Conservation (phyloP, 2,797 vertebrate genomes). For the Pipistrellus nathusii region DNA sequence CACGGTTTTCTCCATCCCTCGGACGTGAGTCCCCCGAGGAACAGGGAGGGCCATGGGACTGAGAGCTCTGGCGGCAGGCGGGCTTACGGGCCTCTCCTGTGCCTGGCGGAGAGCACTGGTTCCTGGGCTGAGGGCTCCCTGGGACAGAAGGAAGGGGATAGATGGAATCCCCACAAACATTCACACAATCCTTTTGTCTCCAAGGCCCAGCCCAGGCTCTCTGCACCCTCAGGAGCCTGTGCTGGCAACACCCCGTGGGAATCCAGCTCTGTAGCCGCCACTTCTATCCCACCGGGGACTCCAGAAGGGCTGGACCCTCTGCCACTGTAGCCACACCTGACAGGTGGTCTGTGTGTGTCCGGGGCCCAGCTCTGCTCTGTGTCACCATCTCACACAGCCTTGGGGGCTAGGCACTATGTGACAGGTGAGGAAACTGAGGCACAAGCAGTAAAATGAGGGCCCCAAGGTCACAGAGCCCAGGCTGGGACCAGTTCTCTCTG, state of each 20-base stretch:
- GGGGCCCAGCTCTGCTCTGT: fast-evolving
- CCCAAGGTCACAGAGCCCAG: background rate
- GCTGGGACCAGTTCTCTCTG: fast-evolving
- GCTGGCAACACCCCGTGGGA: fast-evolving
- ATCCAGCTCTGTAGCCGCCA: fast-evolving
- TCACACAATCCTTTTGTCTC: fast-evolving
- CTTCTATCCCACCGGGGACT: fast-evolving
- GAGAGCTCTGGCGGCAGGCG: background rate
- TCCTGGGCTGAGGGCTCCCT: background rate
- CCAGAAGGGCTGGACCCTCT: background rate
- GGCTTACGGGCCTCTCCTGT: fast-evolving
- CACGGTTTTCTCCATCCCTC: background rate
- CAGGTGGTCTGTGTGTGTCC: background rate
- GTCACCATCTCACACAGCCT: fast-evolving
- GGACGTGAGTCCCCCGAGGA: background rate
- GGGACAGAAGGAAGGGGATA: background rate
- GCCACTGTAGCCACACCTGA: fast-evolving
- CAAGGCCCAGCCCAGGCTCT: fast-evolving
- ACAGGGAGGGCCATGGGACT: fast-evolving
- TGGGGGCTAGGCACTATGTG: fast-evolving
- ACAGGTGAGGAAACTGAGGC: background rate
- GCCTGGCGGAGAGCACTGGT: background rate
- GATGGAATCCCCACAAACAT: fast-evolving
- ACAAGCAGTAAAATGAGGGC: fast-evolving
- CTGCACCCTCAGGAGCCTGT: background rate